Percentiles rank a stretch among this genome's conserved stretches.
These are phyloP conservation scores for Lophius piscatorius DNA, from an alignment of 2,113 vertebrate species.

Conservation along the genomic window DNA sequence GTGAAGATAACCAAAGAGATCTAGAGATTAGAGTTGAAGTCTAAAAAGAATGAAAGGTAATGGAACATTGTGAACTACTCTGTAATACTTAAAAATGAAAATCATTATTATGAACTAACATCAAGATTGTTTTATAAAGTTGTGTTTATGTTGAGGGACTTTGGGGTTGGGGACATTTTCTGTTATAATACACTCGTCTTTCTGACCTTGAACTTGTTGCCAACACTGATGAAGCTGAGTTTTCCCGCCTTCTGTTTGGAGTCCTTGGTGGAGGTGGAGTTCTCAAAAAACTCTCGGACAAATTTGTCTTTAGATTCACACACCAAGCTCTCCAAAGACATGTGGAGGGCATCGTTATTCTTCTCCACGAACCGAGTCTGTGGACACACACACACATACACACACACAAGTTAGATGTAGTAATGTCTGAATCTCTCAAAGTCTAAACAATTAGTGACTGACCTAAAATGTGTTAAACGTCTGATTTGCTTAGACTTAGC, in stretches of 20 bases:
- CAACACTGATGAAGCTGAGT: constrained; percentile 97
- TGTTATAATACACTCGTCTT: too few species aligned
- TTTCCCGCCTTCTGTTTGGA: constrained; percentile 97
- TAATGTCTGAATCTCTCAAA: too few species aligned
- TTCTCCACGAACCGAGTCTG: constrained; percentile 98
- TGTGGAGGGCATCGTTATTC: constrained; percentile 98
- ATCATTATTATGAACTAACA: neutral
- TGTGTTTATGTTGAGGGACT: neutral
- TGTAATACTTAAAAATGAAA: neutral
- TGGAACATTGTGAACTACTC: neutral
- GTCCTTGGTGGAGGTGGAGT: constrained; percentile 90
- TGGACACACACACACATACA: constrained; percentile 23
- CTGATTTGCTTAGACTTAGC: neutral
- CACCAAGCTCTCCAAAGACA: constrained; percentile 96
- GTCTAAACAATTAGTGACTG: neutral
- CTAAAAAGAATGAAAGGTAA: constrained; percentile 14
- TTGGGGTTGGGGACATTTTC: too few species aligned
- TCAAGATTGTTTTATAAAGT: neutral
- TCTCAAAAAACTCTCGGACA: constrained; percentile 93
- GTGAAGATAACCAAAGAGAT: constrained; percentile 68
- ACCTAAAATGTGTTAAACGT: neutral
- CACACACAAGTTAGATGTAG: too few species aligned
- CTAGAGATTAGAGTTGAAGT: constrained; percentile 30
- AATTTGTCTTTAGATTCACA: constrained; percentile 97
- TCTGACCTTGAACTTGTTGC: constrained; percentile 98